phyloP scores from a whole-genome alignment of 37 sponge, comb jelly and placozoan species.

The Beroe forskalii region DNA sequence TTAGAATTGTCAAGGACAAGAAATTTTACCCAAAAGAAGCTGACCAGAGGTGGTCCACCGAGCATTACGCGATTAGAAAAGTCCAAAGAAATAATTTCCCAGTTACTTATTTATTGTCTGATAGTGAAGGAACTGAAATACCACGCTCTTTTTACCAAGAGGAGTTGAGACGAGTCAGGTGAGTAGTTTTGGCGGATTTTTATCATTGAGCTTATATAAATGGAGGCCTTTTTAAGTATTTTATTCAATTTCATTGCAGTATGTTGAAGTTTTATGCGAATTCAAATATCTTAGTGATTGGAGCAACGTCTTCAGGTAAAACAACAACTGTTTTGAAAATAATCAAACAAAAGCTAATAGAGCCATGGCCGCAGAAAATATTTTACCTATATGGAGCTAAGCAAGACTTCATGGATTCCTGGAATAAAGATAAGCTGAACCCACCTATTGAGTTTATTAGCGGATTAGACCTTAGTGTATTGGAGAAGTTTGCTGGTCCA shows the following conservation, averaged over 20 bases:
- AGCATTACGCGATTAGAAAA: neutral
- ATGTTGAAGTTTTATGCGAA: constrained; percentile 27
- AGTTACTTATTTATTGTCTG: neutral
- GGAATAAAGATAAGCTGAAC: constrained; percentile 21
- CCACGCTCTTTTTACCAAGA: neutral
- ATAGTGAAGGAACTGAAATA: neutral
- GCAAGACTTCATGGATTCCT: constrained; percentile 20
- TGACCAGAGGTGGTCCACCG: neutral
- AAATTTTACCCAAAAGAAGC: neutral
- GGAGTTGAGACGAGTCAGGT: too few relatives aligned
- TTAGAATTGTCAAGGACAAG: neutral
- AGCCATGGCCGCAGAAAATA: neutral
- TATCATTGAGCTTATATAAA: too few relatives aligned
- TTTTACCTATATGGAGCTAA: constrained; percentile 4
- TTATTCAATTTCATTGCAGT: neutral
- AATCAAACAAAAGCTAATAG: neutral
- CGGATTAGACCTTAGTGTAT: neutral
- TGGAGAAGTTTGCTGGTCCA: neutral
- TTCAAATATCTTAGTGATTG: constrained; percentile 25
- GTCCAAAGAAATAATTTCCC: constrained; percentile 5
- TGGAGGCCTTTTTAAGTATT: too few relatives aligned
- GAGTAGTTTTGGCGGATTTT: too few relatives aligned
- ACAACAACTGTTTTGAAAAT: constrained; percentile 33
- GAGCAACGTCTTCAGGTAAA: neutral
- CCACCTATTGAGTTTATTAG: constrained; percentile 1